Percentiles rank a stretch among this genome's conserved stretches.
These are phyloP conservation scores for Panorpa germanica DNA, from an alignment of 2,888 invertebrate genomes.

Conservation along the genomic window DNA sequence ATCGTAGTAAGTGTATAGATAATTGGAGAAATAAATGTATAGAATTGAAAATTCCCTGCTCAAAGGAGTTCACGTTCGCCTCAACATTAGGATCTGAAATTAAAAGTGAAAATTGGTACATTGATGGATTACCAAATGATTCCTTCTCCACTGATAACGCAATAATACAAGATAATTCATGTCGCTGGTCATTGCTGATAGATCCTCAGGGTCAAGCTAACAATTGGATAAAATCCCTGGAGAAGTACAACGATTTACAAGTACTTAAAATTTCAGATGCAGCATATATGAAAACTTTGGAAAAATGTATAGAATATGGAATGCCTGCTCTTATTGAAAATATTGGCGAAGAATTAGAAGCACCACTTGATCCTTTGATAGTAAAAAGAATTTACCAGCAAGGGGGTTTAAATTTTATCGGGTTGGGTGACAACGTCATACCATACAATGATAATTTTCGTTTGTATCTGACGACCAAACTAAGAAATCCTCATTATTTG, in stretches of 20 bases:
- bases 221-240: constrained; percentile 72
- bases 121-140: constrained; percentile 62
- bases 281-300: constrained; percentile 56
- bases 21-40: constrained; percentile 59
- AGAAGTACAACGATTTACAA: constrained; percentile 47
- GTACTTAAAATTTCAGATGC: constrained; percentile 55
- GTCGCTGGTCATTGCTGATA: constrained; percentile 60
- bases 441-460: constrained; percentile 58
- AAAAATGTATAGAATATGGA: constrained; percentile 56
- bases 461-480: constrained; percentile 64
- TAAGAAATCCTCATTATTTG: constrained; percentile 69
- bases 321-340: constrained; percentile 62
- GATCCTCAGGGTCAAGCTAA: constrained; percentile 77
- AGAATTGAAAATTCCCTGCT: constrained; percentile 55
- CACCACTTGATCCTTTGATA: constrained; percentile 58
- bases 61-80: constrained; percentile 49
- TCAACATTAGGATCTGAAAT: constrained; percentile 67
- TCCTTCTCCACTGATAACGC: constrained; percentile 70
- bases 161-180: constrained; percentile 62
- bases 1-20: constrained; percentile 34
- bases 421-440: constrained; percentile 58
- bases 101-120: constrained; percentile 72
- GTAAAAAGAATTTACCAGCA: constrained; percentile 55
- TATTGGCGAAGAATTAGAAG: constrained; percentile 57
- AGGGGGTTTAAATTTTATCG: constrained; percentile 54